Conservation (phyloP, 2,797 vertebrate species). For the Pempheris klunzingeri region DNA sequence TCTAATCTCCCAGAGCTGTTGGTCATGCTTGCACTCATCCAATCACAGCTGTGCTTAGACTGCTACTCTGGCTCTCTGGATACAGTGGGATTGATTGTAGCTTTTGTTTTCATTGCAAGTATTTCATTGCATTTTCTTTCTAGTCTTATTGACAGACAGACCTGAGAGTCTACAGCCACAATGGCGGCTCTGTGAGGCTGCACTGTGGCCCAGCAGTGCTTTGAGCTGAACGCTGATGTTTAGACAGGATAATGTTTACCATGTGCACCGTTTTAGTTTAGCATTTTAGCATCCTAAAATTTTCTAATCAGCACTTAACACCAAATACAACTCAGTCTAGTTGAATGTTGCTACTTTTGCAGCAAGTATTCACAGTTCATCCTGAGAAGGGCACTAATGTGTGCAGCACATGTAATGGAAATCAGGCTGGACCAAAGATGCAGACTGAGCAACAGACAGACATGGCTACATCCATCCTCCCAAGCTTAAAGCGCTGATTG, state of each 20-base stretch:
- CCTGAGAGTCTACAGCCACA: background rate
- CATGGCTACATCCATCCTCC: background rate
- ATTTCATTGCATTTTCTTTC: background rate
- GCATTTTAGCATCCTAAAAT: background rate
- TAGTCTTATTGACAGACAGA: conserved; percentile 2
- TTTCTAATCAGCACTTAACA: background rate
- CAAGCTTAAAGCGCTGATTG: background rate
- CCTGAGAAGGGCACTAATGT: background rate
- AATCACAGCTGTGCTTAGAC: conserved; percentile 21
- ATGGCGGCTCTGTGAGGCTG: background rate
- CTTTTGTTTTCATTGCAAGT: background rate
- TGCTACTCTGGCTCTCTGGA: background rate
- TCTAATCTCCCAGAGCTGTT: no score
- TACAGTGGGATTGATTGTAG: background rate
- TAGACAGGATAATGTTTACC: background rate
- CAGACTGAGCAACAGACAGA: background rate
- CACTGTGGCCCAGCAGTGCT: background rate
- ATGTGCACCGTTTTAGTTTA: background rate
- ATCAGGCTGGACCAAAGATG: background rate
- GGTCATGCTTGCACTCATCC: no score
- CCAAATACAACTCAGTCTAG: background rate
- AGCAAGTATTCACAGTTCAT: background rate
- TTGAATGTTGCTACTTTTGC: background rate
- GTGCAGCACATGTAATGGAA: background rate
- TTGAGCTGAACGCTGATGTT: background rate